Base-by-base conservation (phyloP, 2,797 vertebrate species). In the Thamnophis elegans region DNA sequence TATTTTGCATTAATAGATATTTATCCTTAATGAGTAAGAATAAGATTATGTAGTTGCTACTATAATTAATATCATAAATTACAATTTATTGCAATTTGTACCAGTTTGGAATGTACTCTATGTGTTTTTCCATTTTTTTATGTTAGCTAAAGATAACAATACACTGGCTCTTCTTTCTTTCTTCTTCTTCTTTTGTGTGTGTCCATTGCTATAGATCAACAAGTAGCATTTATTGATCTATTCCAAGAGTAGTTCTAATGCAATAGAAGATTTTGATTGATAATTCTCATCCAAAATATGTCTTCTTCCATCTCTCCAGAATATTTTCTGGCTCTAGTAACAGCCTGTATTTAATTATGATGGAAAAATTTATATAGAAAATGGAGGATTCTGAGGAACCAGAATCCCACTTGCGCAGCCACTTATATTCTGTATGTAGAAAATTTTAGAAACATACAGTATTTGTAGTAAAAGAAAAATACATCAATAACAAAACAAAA, bases 181-280 rank as follows among this genome's bases (percentile, higher is more conserved):
- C 42, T 42, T 42, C 42, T 42, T 42, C 42, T 42, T 42, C 42
- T 42, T 42, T 42, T 42, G 42, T 62, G 8, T 62, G 3, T 28
- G 26, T 62, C 9, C 65, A 47, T 73, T 90, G 82, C 68, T 93
- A 85, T 59, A 95, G 91, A 94, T 95, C 85, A 94, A 95, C 89
- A 92, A 93, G 94, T 94, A 88, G 62, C 60, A 53, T 92, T 96
- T 96, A 95, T 95, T 95, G 94, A 94, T 96, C 54, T 93, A 91
- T 95, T 93, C 87, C 87, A 94, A 94, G 93, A 95, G 94, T 56
- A 92, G 36, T 42, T 94, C 36, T 96, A 56, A 93, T 96, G 96
- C 92, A 92, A 85, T 92, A 89, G 94, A 96, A 95, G 65, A 88
- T 95, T 96, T 96, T 97, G 95, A 96, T 96, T 95, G 94, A 95